Evolutionary conservation across 23 tunicate species (phyloP), one percentile per base, ranked within the genome.

Genomic region (Halocynthia aurantium): DNA sequence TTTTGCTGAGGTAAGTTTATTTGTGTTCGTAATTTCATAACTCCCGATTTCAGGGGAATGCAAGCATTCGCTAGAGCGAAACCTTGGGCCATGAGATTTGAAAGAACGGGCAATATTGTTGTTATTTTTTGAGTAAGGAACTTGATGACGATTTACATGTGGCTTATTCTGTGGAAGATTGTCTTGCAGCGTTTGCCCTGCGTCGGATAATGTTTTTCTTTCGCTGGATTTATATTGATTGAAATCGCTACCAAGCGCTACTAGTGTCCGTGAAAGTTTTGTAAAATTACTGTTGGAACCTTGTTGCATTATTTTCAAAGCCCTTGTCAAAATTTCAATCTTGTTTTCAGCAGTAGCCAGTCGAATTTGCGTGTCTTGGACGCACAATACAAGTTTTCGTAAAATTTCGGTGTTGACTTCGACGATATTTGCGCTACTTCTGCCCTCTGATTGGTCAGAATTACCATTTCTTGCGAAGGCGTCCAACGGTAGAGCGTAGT

Each of bases 371-470:
- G 87, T 73, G 15, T 88, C 87, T 9, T 81, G 81, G 7, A 79
- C 77, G 49, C 57, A 88, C 10, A 74, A 56, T 77, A 88, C 64
- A 55, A 88, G 76, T 66, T 87, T 81, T 55, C 80, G 71, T 8
- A 88, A 62, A 15, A 78, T 67, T 57, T 68, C 53, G 21, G 77
- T 55, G 51, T 83, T 76, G 66, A 76, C 66, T 62, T 70, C 77
- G 44, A 31, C 44, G 4, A 31, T 31, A 31, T 31, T 31, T 0
- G 44, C 44, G 44, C 44, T 31, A 0, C 44, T 31, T 4, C 44
- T 31, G 44, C 44, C 44, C 4, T 31, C 44, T 31, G 44, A 0
- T 31, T 31, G 44, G 44, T 31, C 44, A 31, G 44, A 31, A 31
- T 31, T 31, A 31, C 44, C 44, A 31, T 31, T 31, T 31, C 44